Evolutionary conservation across 2,888 invertebrate genomes (phyloP).

Genomic region (Timema cristinae): DNA sequence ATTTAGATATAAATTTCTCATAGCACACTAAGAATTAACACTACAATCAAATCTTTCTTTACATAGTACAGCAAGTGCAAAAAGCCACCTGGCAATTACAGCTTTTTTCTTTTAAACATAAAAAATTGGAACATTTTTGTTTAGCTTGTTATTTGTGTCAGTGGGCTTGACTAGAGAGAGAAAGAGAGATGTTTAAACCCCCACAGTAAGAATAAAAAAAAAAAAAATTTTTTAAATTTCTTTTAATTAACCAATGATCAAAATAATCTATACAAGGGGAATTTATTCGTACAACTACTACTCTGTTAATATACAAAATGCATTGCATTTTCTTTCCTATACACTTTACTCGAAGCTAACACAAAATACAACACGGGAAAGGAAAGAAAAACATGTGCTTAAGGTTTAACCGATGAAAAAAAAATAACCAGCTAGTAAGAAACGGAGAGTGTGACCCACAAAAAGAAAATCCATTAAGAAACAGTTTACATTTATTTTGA

Average conservation of each 20-base stretch:
- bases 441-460: conserved; percentile 27
- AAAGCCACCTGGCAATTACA: conserved; percentile 31
- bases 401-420: conserved; percentile 25
- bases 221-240: conserved; percentile 17
- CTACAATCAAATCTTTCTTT: conserved; percentile 25
- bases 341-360: conserved; percentile 30
- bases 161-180: conserved; percentile 13
- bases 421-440: conserved; percentile 26
- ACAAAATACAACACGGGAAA: conserved; percentile 27
- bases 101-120: background rate
- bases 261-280: conserved; percentile 30
- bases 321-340: conserved; percentile 26
- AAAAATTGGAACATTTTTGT: no score
- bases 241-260: conserved; percentile 26
- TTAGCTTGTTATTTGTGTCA: conserved; percentile 19
- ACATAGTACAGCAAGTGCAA: conserved; percentile 30
- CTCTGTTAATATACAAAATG: conserved; percentile 31
- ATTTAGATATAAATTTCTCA: conserved; percentile 29
- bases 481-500: conserved; percentile 26
- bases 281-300: conserved; percentile 24
- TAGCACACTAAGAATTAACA: conserved; percentile 28
- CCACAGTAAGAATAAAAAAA: conserved; percentile 12
- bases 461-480: conserved; percentile 30
- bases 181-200: conserved; percentile 8
- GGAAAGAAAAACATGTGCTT: conserved; percentile 27